Base-by-base conservation (phyloP, 1,140 invertebrate species). In the Bombus huntii region DNA sequence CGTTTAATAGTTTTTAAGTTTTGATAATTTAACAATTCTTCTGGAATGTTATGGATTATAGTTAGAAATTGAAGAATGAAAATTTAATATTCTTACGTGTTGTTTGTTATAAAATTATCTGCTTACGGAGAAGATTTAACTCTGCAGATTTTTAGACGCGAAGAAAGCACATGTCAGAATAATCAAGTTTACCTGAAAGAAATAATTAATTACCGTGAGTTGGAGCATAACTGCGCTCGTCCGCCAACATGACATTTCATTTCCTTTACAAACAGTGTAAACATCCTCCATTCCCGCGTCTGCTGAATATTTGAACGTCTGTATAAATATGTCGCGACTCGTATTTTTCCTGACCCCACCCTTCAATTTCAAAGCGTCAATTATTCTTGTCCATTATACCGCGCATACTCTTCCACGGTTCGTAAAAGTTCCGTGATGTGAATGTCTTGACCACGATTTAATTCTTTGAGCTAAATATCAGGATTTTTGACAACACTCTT, bases 231-330 rank as follows among this genome's bases (percentile, higher is more conserved):
- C 53, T 31, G 68, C 34, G 28, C 28, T n/a, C 65, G 44, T 72
- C 80, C 42, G 66, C 68, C 47, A 57, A 71, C 79, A 47, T 72
- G 39, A 73, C 80, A 42, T 81, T 81, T 73, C 68, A 73, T 81
- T 81, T 81, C 39, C 70, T 73, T 53, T 42, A 59, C 68, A 80
- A 81, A 72, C 66, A 73, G 68, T 74, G 80, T 34, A 34, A 68
- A 83, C 31, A 42, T 76, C 28, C 18, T 83, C 15, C 39, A 39
- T 75, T 74, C 31, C 71, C 31, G 39, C 22, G 80, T 62, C 80
- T 74, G 57, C 37, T 74, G 80, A 74, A 74, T 65, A 82, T 82
- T 82, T 82, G 47, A 82, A 82, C 71, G 71, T 65, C 80, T 65
- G 57, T 74, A 74, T 82, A 74, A 82, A 82, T 82, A 65, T 74